Evolutionary conservation across 2,888 invertebrate species (phyloP).

Genomic region (Altica lythri): DNA sequence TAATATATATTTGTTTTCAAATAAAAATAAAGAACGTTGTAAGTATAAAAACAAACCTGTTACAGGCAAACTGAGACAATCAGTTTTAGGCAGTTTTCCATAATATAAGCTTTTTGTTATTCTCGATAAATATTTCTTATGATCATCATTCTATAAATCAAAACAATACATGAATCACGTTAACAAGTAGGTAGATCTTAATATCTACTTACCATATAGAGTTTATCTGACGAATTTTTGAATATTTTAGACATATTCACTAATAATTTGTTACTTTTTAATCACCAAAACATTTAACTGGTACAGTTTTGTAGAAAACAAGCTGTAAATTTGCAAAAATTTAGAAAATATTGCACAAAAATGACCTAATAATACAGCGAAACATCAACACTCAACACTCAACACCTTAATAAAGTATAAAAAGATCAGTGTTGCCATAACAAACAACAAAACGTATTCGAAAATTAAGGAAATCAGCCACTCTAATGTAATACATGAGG

Average conservation of each 20-base stretch:
- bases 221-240: conserved; percentile 42
- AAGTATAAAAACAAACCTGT: conserved; percentile 67
- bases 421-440: no score
- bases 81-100: conserved; percentile 74
- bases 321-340: no score
- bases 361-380: no score
- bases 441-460: not conserved
- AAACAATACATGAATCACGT: conserved; percentile 7
- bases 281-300: not conserved
- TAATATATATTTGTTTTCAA: conserved; percentile 39
- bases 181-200: no score
- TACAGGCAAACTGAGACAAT: conserved; percentile 75
- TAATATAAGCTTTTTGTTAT: conserved; percentile 90
- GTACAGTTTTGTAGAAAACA: not conserved
- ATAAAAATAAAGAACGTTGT: not conserved
- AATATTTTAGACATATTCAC: conserved; percentile 49
- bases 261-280: not conserved
- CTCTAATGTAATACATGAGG: not conserved
- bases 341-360: no score
- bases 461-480: not conserved
- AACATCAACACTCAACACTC: not conserved
- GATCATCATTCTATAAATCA: conserved; percentile 68
- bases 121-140: conserved; percentile 78
- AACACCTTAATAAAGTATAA: not conserved
- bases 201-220: conserved; percentile 41